phyloP scores from a whole-genome alignment of 2,888 invertebrate species.

The Eudasyphora cyanicolor region DNA sequence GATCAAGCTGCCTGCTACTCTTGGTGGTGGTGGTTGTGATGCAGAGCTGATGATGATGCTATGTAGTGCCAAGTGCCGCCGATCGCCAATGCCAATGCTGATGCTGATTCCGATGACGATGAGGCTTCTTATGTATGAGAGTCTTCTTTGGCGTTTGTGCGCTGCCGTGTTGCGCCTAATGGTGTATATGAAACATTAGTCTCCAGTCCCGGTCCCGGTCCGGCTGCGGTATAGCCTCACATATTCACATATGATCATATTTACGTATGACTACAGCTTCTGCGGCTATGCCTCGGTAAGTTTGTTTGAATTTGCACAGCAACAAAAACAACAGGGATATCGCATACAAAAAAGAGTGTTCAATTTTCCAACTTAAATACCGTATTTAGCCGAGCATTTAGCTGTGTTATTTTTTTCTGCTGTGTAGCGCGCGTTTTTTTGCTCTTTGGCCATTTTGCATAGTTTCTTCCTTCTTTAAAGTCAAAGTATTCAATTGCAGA shows the following conservation, averaged over 20 bases:
- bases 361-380: constrained; percentile 66
- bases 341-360: constrained; percentile 53
- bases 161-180: constrained; percentile 63
- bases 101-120: constrained; percentile 21
- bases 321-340: not conserved
- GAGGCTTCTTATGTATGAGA: constrained; percentile 19
- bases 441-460: constrained; percentile 14
- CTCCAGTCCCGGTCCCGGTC: not conserved
- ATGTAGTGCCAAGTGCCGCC: too few relatives aligned
- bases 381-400: constrained; percentile 67
- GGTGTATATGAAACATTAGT: constrained; percentile 61
- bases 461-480: constrained; percentile 51
- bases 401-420: constrained; percentile 36
- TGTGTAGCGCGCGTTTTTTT: too few relatives aligned
- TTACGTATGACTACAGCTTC: not conserved
- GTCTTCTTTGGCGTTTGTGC: constrained; percentile 27
- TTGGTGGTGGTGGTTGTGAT: not conserved
- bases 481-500: constrained; percentile 32
- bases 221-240: not conserved
- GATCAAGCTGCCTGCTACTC: constrained; percentile 2
- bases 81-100: not conserved
- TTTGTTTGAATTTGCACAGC: constrained; percentile 20
- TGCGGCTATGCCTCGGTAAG: constrained; percentile 22
- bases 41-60: constrained; percentile 20
- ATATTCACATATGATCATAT: constrained; percentile 18